These are phyloP conservation scores for Apodemia duryi DNA, from an alignment of 2,888 invertebrate species.

Conservation along the genomic window DNA sequence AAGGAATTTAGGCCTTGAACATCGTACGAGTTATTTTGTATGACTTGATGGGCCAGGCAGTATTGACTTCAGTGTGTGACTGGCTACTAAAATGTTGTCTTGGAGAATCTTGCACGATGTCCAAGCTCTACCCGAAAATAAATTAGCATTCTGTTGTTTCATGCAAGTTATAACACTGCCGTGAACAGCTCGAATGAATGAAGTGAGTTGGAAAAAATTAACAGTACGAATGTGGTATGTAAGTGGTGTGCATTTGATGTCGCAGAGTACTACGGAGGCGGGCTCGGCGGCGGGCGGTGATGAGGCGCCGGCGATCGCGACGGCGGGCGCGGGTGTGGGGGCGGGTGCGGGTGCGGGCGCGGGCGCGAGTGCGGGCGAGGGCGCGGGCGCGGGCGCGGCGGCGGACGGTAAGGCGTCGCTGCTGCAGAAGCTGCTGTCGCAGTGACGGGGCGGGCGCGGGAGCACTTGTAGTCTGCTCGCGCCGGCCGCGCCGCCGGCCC, in stretches of 20 bases:
- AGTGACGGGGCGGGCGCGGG: constrained; percentile 69
- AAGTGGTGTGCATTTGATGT: constrained; percentile 28
- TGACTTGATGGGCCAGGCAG: too few species aligned
- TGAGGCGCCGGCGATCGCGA: constrained; percentile 26
- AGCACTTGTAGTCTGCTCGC: constrained; percentile 47
- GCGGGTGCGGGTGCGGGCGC: constrained; percentile 36
- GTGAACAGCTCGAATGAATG: too few species aligned
- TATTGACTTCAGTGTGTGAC: too few species aligned
- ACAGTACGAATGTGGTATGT: constrained; percentile 5
- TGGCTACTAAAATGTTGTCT: too few species aligned
- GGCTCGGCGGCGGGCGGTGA: constrained; percentile 57
- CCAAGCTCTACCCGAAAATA: too few species aligned
- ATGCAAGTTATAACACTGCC: too few species aligned
- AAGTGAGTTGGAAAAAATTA: neutral
- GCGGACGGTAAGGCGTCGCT: constrained; percentile 2
- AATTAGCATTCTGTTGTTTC: too few species aligned
- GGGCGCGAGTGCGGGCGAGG: constrained; percentile 27
- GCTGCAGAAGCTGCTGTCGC: constrained; percentile 80
- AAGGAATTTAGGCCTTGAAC: too few species aligned
- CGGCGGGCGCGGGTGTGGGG: constrained; percentile 34
- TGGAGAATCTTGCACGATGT: too few species aligned
- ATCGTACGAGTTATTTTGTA: too few species aligned
- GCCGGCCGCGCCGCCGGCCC: constrained; percentile 31
- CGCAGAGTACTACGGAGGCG: constrained; percentile 75
- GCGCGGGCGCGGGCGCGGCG: constrained; percentile 34